These are phyloP conservation scores for Macrophya alboannulata DNA, from an alignment of 2,888 invertebrate species.

Conservation along the genomic window DNA sequence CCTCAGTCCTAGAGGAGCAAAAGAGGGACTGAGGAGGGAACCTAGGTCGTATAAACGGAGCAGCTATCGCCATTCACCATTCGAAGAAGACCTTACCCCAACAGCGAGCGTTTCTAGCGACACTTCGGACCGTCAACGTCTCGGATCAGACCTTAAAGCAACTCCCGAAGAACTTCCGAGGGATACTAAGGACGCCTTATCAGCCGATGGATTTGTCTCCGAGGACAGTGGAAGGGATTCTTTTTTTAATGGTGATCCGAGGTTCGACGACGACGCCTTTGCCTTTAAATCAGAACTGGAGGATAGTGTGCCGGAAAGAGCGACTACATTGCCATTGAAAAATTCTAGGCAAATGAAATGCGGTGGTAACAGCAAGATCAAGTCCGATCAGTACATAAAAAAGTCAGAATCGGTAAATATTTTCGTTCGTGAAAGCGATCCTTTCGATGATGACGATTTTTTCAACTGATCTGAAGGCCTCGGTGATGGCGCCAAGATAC, in stretches of 20 bases:
- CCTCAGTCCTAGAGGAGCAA: conserved; percentile 69
- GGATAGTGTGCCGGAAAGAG: conserved; percentile 75
- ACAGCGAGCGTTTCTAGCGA: conserved; percentile 77
- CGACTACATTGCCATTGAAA: conserved; percentile 70
- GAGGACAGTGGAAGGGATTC: conserved; percentile 71
- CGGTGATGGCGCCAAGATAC: neutral
- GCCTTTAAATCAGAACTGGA: conserved; percentile 75
- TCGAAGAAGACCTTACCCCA: conserved; percentile 84
- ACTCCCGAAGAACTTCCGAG: conserved; percentile 69
- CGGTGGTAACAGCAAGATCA: conserved; percentile 76
- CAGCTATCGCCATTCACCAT: conserved; percentile 69
- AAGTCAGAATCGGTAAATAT: conserved; percentile 96
- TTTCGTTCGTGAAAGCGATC: conserved; percentile 92
- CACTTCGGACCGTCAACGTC: conserved; percentile 71
- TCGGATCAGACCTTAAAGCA: conserved; percentile 72
- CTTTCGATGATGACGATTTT: conserved; percentile 94
- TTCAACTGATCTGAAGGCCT: conserved; percentile 81
- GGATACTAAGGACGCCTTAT: conserved; percentile 64
- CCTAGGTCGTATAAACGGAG: conserved; percentile 68
- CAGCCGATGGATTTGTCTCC: conserved; percentile 68
- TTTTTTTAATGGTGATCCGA: conserved; percentile 75
- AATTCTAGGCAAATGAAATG: conserved; percentile 78
- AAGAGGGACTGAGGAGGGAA: conserved; percentile 67
- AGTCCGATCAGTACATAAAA: conserved; percentile 86
- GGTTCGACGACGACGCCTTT: conserved; percentile 76